Percentiles rank a stretch among this genome's conserved stretches.
Conservation (phyloP, 2,113 vertebrate genomes). For the Burhinus oedicnemus region DNA sequence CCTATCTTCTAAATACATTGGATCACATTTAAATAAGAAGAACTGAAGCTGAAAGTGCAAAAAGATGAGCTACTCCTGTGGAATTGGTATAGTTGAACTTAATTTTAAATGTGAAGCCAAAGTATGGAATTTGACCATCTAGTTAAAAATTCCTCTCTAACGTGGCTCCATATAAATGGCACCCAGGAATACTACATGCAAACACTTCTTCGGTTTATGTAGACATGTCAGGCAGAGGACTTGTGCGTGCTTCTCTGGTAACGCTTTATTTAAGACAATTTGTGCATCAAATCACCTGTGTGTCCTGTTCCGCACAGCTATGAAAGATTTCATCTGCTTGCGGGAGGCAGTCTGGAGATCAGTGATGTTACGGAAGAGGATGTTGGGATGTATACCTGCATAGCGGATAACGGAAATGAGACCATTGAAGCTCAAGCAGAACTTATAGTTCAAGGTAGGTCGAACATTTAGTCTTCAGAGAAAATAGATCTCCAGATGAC, state of each 20-base stretch:
- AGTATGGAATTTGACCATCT: background rate
- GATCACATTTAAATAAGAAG: background rate
- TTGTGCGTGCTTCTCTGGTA: background rate
- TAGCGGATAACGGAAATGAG: constrained; percentile 83
- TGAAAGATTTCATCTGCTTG: constrained; percentile 78
- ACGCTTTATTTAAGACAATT: background rate
- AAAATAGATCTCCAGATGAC: background rate
- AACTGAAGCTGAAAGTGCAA: background rate
- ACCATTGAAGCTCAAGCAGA: constrained; percentile 87
- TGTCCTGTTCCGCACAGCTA: constrained; percentile 72
- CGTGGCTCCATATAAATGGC: background rate
- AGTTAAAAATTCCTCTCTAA: background rate
- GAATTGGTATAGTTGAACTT: background rate
- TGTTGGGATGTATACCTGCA: constrained; percentile 86
- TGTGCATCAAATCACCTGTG: background rate
- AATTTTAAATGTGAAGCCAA: background rate
- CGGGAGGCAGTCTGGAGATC: constrained; percentile 85
- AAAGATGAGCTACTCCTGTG: background rate
- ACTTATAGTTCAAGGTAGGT: constrained; percentile 89
- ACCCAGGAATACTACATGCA: background rate
- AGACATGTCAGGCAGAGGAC: background rate
- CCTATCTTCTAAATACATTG: background rate
- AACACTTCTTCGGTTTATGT: background rate
- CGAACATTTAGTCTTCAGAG: background rate
- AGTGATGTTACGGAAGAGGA: constrained; percentile 82